Percentiles rank a stretch among this genome's conserved stretches.
phyloP scores from a whole-genome alignment of 2,888 invertebrate genomes.

The Nomada hirtipes region DNA sequence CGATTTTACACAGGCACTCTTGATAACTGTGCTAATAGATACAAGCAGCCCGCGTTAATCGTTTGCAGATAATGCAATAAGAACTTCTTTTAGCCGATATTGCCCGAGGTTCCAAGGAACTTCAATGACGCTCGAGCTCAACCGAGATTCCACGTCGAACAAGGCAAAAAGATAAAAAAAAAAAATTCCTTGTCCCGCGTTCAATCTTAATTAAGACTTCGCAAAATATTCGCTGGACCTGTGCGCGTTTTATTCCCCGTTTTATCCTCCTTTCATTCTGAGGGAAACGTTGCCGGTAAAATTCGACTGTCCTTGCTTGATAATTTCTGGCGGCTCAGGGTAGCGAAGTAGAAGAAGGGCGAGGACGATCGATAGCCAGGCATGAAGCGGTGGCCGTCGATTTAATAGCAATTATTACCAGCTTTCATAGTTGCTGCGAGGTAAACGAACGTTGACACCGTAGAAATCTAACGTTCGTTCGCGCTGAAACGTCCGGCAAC shows the following conservation, averaged over 20 bases:
- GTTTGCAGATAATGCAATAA: conserved; percentile 51
- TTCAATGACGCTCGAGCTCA: background rate
- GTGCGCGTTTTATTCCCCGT: background rate
- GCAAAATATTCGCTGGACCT: background rate
- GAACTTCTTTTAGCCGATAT: conserved; percentile 19
- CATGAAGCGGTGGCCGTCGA: conserved; percentile 35
- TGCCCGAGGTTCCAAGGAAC: background rate
- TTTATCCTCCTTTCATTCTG: background rate
- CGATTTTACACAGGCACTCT: conserved; percentile 39
- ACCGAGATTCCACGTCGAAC: background rate
- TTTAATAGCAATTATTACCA: conserved; percentile 57
- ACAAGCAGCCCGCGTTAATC: conserved; percentile 51
- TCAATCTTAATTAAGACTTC: conserved; percentile 1
- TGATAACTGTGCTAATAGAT: conserved; percentile 63
- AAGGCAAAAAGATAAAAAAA: background rate
- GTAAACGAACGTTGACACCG: conserved; percentile 42
- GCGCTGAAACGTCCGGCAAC: conserved; percentile 12
- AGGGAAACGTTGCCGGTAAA: background rate
- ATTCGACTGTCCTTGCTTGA: background rate
- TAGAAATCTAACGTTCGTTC: conserved; percentile 25
- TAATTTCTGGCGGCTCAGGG: background rate
- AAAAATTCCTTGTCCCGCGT: background rate
- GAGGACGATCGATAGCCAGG: conserved; percentile 45
- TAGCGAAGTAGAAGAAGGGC: background rate
- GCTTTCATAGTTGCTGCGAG: conserved; percentile 33